These are phyloP conservation scores for Pachypsylla venusta DNA, from an alignment of 1,140 invertebrate species.

Conservation along the genomic window DNA sequence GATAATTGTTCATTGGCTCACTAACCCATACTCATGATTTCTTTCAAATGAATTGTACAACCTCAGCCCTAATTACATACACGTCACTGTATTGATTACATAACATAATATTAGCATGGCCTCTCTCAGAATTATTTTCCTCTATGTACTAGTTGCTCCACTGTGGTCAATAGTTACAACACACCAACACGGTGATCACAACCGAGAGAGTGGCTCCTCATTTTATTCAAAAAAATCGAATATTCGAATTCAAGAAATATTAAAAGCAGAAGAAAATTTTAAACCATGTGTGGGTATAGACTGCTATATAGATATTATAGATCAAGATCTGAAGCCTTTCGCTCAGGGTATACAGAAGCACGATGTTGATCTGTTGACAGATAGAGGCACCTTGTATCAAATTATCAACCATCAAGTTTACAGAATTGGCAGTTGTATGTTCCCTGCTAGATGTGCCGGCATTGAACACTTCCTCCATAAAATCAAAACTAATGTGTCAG, in stretches of 20 bases:
- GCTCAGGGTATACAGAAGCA: constrained; percentile 48
- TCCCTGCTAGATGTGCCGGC: constrained; percentile 76
- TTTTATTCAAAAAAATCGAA: background rate
- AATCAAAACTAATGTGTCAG: constrained; percentile 45
- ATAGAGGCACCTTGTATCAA: constrained; percentile 69
- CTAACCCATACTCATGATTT: no score
- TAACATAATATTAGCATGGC: no score
- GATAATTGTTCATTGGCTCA: no score
- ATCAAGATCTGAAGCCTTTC: constrained; percentile 52
- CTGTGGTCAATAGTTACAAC: no score
- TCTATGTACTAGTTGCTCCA: no score
- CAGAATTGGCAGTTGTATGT: constrained; percentile 71
- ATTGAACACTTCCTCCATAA: constrained; percentile 76
- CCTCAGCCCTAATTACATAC: no score
- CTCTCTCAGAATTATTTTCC: no score
- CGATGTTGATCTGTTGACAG: constrained; percentile 40
- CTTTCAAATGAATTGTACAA: no score
- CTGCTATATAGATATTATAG: constrained; percentile 47
- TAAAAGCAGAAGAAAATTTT: constrained; percentile 16
- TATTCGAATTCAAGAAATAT: background rate
- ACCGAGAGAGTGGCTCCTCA: background rate
- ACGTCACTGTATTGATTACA: no score
- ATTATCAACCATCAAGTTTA: constrained; percentile 67
- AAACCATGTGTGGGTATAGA: constrained; percentile 20
- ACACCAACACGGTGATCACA: no score